Conservation (phyloP, 1,140 invertebrate species). For the Harpegnathos saltator region DNA sequence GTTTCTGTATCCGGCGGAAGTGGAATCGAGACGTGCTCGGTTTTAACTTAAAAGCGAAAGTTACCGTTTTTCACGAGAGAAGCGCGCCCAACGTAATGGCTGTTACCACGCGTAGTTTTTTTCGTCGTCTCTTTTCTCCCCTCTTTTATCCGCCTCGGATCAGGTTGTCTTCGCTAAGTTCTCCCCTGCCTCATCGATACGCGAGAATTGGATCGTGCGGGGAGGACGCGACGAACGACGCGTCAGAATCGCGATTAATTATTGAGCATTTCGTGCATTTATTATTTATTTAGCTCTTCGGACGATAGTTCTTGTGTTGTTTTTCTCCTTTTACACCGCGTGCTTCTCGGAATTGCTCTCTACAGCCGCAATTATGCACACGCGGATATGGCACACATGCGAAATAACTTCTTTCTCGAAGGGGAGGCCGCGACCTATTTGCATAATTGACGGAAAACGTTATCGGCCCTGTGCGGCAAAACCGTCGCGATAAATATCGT, state of each 20-base stretch:
- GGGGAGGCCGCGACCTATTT: not conserved
- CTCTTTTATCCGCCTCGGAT: not conserved
- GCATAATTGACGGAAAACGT: slow-evolving; percentile 23
- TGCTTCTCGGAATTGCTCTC: not conserved
- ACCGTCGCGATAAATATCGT: not conserved
- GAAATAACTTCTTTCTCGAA: not conserved
- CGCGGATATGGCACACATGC: not conserved
- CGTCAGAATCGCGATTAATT: slow-evolving; percentile 18
- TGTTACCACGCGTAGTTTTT: not conserved
- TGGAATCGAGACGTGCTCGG: not conserved
- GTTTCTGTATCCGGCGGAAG: slow-evolving; percentile 35
- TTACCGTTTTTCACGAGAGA: not conserved
- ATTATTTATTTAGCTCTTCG: not conserved
- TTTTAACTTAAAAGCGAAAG: not conserved
- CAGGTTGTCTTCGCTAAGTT: too few species aligned
- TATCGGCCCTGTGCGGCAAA: not conserved
- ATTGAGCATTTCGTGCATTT: slow-evolving; percentile 9
- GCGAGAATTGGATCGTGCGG: not conserved
- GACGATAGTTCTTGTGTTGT: not conserved
- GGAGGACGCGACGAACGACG: not conserved
- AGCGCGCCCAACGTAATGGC: not conserved
- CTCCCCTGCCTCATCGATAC: not conserved
- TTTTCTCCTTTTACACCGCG: slow-evolving; percentile 30
- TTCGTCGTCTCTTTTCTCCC: not conserved
- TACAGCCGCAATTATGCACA: not conserved